Evolutionary conservation across 2,113 vertebrate genomes (phyloP), one percentile per base, ranked within the genome.

Genomic region (Barbus barbus): DNA sequence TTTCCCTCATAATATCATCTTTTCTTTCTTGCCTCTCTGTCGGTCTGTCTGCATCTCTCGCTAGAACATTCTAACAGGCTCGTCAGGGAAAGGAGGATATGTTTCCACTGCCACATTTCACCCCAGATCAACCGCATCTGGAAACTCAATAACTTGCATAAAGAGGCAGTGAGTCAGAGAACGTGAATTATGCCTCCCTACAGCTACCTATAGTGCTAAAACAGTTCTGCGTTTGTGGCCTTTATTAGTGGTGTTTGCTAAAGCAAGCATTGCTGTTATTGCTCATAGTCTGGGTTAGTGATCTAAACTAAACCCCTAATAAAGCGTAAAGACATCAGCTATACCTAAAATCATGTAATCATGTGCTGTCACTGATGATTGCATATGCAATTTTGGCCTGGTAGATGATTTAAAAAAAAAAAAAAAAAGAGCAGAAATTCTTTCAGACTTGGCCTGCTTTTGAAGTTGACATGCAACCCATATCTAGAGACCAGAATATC

Each of bases 31-130:
- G 26, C 36, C n/a, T 81, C n/a, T 5, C 69, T n/a, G 33, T 69
- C 61, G 41, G 28, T 80, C 58, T 85, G 53, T 86, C 61, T 72
- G 78, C 46, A 46, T 81, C 33, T 31, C 46, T 75, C n/a, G 4
- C 75, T 91, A 94, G 94, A 93, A 95, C 91, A 89, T 93, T 95
- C 93, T 90, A 80, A 88, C 84, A 71, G 75, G 81, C 85, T 83
- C 82, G 87, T 87, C 84, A 87, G 89, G 86, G 90, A 84, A 85
- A 89, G 86, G 85, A 81, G 87, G 63, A 86, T 91, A 91, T 93
- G 95, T 97, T 97, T 96, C 96, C 96, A 96, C 92, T 95, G 95
- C 93, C 86, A 88, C 93, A 95, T 94, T 91, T 96, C 93, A 96
- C 95, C 95, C 92, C 90, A 6, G n/a, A 82, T 60, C 93, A 92